These are phyloP conservation scores for Caerostris extrusa DNA, from an alignment of 1,140 invertebrate genomes.

Conservation along the genomic window DNA sequence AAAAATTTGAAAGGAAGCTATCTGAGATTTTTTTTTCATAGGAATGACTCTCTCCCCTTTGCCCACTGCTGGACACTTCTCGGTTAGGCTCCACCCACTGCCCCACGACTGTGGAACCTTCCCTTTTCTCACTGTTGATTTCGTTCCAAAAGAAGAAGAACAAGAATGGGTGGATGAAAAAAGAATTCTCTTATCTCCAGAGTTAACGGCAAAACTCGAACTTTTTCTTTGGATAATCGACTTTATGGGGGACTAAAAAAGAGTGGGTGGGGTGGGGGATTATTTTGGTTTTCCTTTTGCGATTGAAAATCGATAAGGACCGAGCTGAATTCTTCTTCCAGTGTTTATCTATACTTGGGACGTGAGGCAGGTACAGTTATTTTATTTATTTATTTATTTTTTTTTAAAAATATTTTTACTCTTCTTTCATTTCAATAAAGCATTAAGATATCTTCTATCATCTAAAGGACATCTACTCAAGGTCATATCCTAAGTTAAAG, in stretches of 20 bases:
- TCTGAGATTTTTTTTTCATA: conserved; percentile 55
- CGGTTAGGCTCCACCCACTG: background rate
- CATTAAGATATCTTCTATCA: conserved; percentile 43
- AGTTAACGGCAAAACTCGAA: conserved; percentile 64
- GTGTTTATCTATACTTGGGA: conserved; percentile 26
- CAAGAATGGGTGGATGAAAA: background rate
- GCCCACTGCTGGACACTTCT: conserved; percentile 38
- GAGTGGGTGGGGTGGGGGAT: background rate
- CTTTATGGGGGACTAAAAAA: conserved; percentile 27
- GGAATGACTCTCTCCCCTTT: background rate
- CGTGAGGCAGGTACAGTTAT: background rate
- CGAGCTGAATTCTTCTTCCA: background rate
- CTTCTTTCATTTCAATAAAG: conserved; percentile 31
- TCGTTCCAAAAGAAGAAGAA: conserved; percentile 44
- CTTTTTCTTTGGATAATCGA: conserved; percentile 62
- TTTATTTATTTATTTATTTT: background rate
- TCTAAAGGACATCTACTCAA: conserved; percentile 33
- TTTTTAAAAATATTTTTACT: background rate
- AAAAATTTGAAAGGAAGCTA: conserved; percentile 65
- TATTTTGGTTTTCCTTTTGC: conserved; percentile 55
- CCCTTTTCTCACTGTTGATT: conserved; percentile 42
- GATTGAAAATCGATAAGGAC: conserved; percentile 58
- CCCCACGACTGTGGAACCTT: conserved; percentile 63
- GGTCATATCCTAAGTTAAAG: background rate
- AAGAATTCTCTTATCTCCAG: conserved; percentile 31